These are phyloP conservation scores for Phymanthus crucifer DNA, from an alignment of 92 coral and sea anemone genomes.

Conservation along the genomic window DNA sequence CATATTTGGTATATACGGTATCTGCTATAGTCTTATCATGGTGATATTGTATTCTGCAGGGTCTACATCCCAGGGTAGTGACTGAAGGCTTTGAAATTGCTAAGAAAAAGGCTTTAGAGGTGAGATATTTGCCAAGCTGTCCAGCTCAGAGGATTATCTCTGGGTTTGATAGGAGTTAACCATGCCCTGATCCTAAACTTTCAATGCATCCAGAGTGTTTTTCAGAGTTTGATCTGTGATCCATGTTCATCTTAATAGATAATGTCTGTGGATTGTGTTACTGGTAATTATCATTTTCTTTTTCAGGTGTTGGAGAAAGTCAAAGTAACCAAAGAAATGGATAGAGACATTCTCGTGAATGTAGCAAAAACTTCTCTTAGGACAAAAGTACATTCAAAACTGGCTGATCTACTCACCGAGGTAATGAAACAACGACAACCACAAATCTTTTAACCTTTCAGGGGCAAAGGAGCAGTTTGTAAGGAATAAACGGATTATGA, in stretches of 20 bases:
- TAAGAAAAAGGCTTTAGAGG: constrained; percentile 95
- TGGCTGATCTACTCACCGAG: constrained; percentile 96
- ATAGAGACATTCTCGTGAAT: constrained; percentile 81
- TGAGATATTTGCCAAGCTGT: constrained; percentile 4
- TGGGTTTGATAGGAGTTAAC: too few species aligned
- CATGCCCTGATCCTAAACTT: too few species aligned
- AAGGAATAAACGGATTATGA: too few species aligned
- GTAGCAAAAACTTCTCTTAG: constrained; percentile 94
- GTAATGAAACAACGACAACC: constrained; percentile 13
- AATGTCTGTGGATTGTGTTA: too few species aligned
- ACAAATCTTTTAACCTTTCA: background rate
- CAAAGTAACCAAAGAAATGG: constrained; percentile 85
- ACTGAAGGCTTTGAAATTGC: constrained; percentile 98
- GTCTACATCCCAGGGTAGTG: constrained; percentile 95
- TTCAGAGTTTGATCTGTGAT: too few species aligned
- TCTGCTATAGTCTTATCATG: background rate
- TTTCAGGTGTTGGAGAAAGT: constrained; percentile 81
- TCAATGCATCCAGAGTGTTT: too few species aligned
- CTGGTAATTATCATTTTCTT: background rate
- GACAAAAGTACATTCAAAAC: constrained; percentile 84
- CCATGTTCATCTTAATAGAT: too few species aligned
- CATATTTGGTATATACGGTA: background rate
- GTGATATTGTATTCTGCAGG: constrained; percentile 39
- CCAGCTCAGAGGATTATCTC: too few species aligned
- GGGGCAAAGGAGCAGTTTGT: too few species aligned